Conservation (phyloP, 2,797 vertebrate species). For the Halcyon badia region DNA sequence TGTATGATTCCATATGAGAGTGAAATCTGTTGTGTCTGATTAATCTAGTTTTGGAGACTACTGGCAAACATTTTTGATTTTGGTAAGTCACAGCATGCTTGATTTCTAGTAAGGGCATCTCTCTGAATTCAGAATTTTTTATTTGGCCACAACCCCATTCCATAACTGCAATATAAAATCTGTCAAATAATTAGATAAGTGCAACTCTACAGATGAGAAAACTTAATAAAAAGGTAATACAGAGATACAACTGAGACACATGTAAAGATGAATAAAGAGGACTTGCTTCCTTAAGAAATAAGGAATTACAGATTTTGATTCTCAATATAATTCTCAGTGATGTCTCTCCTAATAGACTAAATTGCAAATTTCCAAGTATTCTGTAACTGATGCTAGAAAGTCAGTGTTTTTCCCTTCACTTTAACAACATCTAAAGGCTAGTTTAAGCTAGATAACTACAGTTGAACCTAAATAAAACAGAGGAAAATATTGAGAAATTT, state of each 20-base stretch:
- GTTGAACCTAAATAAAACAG: not conserved
- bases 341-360: not conserved
- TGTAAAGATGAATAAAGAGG: not conserved
- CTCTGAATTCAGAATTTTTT: not conserved
- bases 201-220: not conserved
- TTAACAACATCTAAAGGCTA: not conserved
- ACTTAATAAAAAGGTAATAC: not conserved
- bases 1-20: not conserved
- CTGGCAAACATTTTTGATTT: not conserved
- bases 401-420: not conserved
- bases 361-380: not conserved
- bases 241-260: not conserved
- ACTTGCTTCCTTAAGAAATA: not conserved
- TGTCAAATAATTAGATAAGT: not conserved
- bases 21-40: not conserved
- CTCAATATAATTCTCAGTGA: not conserved
- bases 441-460: not conserved
- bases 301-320: not conserved
- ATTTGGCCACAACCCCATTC: not conserved
- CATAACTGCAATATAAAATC: not conserved
- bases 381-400: not conserved
- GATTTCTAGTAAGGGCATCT: not conserved
- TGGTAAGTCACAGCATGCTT: not conserved
- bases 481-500: not conserved
- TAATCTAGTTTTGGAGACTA: not conserved